phyloP scores from a whole-genome alignment of 2,888 invertebrate species.

The Leptinotarsa peninsularis region DNA sequence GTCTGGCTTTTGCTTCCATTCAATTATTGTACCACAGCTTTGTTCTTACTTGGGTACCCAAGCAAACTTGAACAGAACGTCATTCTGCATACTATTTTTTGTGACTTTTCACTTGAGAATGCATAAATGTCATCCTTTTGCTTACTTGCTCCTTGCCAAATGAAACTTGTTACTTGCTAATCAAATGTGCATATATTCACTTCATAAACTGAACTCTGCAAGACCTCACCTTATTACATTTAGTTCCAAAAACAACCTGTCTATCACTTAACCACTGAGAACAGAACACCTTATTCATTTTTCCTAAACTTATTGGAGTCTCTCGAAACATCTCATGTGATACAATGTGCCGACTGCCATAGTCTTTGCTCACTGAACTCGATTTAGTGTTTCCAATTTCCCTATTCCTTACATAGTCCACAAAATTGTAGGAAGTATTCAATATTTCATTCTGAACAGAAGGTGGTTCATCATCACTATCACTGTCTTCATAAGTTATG shows the following conservation, averaged over 20 bases:
- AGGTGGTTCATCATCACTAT: slow-evolving; percentile 85
- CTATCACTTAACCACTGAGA: slow-evolving; percentile 96
- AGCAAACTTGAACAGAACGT: no score
- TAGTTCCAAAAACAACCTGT: slow-evolving; percentile 96
- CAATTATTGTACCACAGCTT: no score
- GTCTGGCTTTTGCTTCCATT: no score
- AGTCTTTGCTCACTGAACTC: slow-evolving; percentile 79
- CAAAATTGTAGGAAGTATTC: slow-evolving; percentile 86
- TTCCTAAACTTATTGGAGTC: slow-evolving; percentile 83
- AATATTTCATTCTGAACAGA: slow-evolving; percentile 79
- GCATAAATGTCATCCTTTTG: no score
- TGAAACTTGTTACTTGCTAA: no score
- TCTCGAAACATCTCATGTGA: slow-evolving; percentile 91
- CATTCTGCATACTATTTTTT: no score
- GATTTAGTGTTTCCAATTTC: slow-evolving; percentile 80
- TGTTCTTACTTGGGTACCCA: neutral
- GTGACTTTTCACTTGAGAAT: no score
- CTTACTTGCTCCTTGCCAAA: no score
- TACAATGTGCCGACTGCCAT: slow-evolving; percentile 88
- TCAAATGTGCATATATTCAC: no score
- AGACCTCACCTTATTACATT: slow-evolving; percentile 88
- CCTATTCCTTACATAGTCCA: slow-evolving; percentile 84
- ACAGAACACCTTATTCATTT: slow-evolving; percentile 94
- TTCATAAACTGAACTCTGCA: neutral
- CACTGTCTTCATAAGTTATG: slow-evolving; percentile 88